phyloP scores from a whole-genome alignment of 2,888 invertebrate genomes.

The Eristalis intricaria region DNA sequence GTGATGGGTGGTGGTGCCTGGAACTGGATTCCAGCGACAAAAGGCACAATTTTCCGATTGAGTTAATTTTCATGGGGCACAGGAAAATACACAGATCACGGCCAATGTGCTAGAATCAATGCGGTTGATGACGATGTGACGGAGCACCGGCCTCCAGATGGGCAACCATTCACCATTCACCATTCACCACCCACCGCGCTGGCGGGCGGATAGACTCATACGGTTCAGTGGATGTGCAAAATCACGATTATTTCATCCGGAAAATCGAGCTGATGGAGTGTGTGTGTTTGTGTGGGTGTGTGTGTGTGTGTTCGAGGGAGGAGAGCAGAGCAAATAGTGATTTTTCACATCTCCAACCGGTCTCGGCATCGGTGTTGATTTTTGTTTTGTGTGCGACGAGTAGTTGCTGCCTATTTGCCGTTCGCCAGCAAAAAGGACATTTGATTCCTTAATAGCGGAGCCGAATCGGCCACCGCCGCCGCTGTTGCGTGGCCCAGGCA shows the following conservation, averaged over 20 bases:
- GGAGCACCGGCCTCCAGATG: background rate
- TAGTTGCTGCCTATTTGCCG: constrained; percentile 15
- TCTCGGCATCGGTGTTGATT: background rate
- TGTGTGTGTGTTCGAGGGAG: constrained; percentile 22
- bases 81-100: constrained; percentile 61
- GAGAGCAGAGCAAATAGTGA: background rate
- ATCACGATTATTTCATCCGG: constrained; percentile 67
- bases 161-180: background rate
- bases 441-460: constrained; percentile 45
- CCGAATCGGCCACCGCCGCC: background rate
- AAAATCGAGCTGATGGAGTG: constrained; percentile 49
- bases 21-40: constrained; percentile 58
- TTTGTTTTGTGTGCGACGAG: constrained; percentile 31
- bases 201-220: constrained; percentile 23
- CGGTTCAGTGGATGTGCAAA: constrained; percentile 67
- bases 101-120: constrained; percentile 57
- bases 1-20: background rate
- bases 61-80: constrained; percentile 64
- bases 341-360: background rate
- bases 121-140: constrained; percentile 56
- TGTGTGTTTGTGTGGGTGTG: constrained; percentile 45
- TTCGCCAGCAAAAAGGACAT: constrained; percentile 53
- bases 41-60: constrained; percentile 69
- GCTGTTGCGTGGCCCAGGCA: background rate
- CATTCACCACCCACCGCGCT: background rate